Evolutionary conservation across 2,888 invertebrate genomes (phyloP), one percentile per base, ranked within the genome.

Genomic region (Andrena chrysosceles): DNA sequence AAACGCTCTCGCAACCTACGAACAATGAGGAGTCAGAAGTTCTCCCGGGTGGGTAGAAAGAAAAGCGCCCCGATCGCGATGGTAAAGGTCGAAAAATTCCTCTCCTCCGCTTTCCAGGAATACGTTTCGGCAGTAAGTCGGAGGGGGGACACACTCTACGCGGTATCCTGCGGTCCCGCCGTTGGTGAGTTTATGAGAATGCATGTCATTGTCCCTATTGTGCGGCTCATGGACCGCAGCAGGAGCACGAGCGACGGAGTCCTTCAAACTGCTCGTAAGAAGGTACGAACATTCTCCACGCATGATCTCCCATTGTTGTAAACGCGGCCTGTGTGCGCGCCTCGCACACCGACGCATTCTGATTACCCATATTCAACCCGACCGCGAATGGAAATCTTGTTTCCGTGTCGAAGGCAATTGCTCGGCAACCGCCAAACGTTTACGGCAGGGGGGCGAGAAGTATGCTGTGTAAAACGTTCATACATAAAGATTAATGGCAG

Each of bases 171-270:
- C 66, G 72, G 87, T 62, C 78, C 54, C 82, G 70, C 66, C 35
- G 85, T 56, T 76, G n/a, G 23, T 42, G 66, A 66, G 81, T 89
- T 87, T 89, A 87, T 77, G 87, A 81, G 89, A 86, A 81, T 89
- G 89, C 89, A 88, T 86, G 87, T 89, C 87, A 87, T 87, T 87
- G 83, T 79, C 70, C 66, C 87, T 81, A 89, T 87, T 87, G 87
- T 86, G 69, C 26, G 16, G 81, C 72, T 83, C 81, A 68, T 72
- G 56, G 81, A 77, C 71, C 81, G 33, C 72, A 68, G 74, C 71
- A 49, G 71, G 78, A 76, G 77, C 71, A 62, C 52, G 56, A 54
- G 70, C 73, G 77, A 78, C 64, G 62, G 56, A 62, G 66, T 66
- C 72, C 82, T 69, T 77, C 69, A 31, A 78, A 80, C n/a, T 59